A percentile compares a stretch with the other conserved stretches of the same genome.
Conservation (phyloP, 1,140 invertebrate species). For the Sogatella furcifera region DNA sequence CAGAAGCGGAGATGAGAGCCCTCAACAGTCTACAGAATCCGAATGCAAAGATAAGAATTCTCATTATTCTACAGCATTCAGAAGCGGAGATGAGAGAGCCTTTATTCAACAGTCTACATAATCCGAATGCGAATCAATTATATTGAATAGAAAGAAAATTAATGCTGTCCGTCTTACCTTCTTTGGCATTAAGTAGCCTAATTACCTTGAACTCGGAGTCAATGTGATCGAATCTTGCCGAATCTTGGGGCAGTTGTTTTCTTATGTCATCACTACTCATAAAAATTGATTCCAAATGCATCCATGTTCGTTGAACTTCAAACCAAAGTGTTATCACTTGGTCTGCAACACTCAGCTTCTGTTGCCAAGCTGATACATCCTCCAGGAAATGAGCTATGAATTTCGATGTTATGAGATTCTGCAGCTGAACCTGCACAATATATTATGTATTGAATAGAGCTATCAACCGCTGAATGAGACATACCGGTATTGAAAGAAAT, state of each 20-base stretch:
- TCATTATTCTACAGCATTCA: too few relatives aligned
- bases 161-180: too few relatives aligned
- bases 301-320: slow-evolving; percentile 95
- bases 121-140: too few relatives aligned
- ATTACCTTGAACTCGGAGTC: slow-evolving; percentile 78
- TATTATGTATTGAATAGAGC: too few relatives aligned
- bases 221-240: slow-evolving; percentile 82
- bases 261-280: slow-evolving; percentile 96
- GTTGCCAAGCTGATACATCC: slow-evolving; percentile 90
- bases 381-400: slow-evolving; percentile 92
- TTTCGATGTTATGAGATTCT: slow-evolving; percentile 93
- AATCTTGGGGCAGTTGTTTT: slow-evolving; percentile 86
- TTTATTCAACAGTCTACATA: too few relatives aligned
- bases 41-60: too few relatives aligned
- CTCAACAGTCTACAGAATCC: too few relatives aligned
- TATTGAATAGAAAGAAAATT: too few relatives aligned
- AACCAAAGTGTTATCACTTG: slow-evolving; percentile 89
- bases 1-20: too few relatives aligned
- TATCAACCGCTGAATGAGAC: not conserved
- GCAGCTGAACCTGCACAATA: slow-evolving; percentile 65
- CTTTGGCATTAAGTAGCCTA: too few relatives aligned
- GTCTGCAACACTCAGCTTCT: slow-evolving; percentile 84
- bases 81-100: too few relatives aligned
- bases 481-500: not conserved
- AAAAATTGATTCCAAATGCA: slow-evolving; percentile 93